phyloP scores from a whole-genome alignment of 2,113 vertebrate species.

The Corydoras maculifer region DNA sequence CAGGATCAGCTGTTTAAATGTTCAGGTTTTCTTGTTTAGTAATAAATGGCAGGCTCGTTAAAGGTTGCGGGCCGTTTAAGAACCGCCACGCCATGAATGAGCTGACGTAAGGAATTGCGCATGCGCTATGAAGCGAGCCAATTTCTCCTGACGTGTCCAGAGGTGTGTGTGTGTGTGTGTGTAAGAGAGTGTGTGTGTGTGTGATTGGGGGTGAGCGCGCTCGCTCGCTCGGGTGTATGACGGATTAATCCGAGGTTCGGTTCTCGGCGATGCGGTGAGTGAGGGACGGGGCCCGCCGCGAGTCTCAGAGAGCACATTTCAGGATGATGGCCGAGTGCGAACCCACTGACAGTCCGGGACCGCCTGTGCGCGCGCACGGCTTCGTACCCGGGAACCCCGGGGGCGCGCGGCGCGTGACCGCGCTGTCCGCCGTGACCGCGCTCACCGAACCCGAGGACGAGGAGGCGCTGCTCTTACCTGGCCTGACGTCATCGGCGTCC shows the following conservation, averaged over 20 bases:
- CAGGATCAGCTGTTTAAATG: no score
- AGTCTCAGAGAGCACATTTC: neutral
- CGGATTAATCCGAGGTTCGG: neutral
- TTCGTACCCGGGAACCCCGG: neutral
- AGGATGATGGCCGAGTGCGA: slow-evolving; percentile 69
- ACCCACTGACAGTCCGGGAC: slow-evolving; percentile 28
- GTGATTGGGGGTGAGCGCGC: no score
- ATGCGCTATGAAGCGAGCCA: neutral
- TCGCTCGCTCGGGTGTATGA: neutral
- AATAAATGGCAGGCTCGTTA: no score
- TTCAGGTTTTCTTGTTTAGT: no score
- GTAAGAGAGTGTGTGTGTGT: neutral
- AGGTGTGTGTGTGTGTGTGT: neutral
- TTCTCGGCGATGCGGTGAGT: neutral
- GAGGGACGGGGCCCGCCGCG: neutral
- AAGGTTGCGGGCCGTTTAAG: no score
- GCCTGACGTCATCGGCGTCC: neutral
- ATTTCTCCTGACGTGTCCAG: neutral
- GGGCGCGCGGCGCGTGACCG: neutral
- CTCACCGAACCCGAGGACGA: neutral
- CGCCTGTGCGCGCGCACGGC: neutral
- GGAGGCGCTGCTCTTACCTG: neutral
- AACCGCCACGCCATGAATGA: no score
- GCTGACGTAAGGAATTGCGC: neutral
- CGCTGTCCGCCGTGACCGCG: neutral